Evolutionary conservation across 2,797 vertebrate genomes (phyloP).

Genomic region (Tinamus major): DNA sequence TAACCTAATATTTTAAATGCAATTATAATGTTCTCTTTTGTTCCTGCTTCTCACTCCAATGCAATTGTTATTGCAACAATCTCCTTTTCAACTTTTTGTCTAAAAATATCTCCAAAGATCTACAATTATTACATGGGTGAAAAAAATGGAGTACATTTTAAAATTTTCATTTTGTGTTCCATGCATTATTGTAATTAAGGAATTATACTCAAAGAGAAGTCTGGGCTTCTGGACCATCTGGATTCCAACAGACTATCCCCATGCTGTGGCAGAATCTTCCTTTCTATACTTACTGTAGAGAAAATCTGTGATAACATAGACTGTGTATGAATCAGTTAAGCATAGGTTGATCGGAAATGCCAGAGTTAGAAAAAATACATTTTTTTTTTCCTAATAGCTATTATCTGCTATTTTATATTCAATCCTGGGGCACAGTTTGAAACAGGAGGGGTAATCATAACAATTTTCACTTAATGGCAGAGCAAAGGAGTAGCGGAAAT

Average conservation of each 20-base stretch:
- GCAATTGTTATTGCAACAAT: not conserved
- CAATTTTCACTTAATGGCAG: not conserved
- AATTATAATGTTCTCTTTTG: not conserved
- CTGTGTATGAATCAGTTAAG: not conserved
- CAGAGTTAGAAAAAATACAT: not conserved
- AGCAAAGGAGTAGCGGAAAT: not conserved
- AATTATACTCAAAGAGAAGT: rapidly evolving
- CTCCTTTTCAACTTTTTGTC: not conserved
- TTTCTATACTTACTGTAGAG: not conserved
- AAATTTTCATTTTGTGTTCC: not conserved
- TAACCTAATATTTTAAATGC: not conserved
- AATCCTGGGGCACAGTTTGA: not conserved
- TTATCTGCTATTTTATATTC: not conserved
- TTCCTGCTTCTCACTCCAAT: not conserved
- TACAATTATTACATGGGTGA: not conserved
- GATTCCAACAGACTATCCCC: not conserved
- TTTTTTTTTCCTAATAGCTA: not conserved
- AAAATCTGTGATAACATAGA: not conserved
- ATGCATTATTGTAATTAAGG: not conserved
- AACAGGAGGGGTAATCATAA: not conserved
- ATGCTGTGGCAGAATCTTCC: not conserved
- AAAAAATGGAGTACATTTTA: not conserved
- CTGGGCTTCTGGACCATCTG: not conserved
- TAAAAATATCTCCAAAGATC: not conserved
- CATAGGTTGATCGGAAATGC: not conserved